Percentiles rank a stretch among this genome's conserved stretches.
These are phyloP conservation scores for Adelognathus sp. DNA, from an alignment of 2,888 invertebrate genomes.

Conservation along the genomic window DNA sequence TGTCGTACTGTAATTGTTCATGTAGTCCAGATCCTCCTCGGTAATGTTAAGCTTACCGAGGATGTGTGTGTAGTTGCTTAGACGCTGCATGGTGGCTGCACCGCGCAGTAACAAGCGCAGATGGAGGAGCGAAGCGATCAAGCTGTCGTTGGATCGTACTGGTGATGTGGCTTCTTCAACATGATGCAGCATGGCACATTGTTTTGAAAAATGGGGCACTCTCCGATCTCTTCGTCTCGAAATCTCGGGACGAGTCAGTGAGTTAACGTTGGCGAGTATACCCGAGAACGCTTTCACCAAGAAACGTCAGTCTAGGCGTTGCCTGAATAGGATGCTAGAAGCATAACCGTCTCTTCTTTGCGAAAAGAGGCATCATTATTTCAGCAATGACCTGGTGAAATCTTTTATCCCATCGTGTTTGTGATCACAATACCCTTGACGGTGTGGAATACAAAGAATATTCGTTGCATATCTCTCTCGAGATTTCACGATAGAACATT, in stretches of 20 bases:
- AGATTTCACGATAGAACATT: too few relatives aligned
- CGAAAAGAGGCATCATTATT: neutral
- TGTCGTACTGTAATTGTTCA: slow-evolving; percentile 64
- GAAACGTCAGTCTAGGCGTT: too few relatives aligned
- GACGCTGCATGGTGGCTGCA: slow-evolving; percentile 61
- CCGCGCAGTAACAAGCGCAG: slow-evolving; percentile 54
- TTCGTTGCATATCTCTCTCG: too few relatives aligned
- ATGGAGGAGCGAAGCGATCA: slow-evolving; percentile 60
- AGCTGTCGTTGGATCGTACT: slow-evolving; percentile 28
- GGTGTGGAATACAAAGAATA: too few relatives aligned
- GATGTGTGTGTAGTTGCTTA: slow-evolving; percentile 67
- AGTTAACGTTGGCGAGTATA: too few relatives aligned
- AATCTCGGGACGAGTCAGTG: too few relatives aligned
- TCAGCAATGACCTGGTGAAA: neutral
- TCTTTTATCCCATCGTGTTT: neutral
- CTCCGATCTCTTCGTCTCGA: neutral
- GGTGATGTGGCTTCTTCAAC: slow-evolving; percentile 18
- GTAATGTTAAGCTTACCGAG: slow-evolving; percentile 71
- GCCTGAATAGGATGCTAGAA: neutral
- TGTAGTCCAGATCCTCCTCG: slow-evolving; percentile 72
- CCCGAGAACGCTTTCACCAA: too few relatives aligned
- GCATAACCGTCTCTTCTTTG: neutral
- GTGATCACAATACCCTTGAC: too few relatives aligned
- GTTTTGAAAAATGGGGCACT: neutral
- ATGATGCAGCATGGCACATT: slow-evolving; percentile 62